phyloP scores from a whole-genome alignment of 2,797 vertebrate species.

The Serranus cabrilla region DNA sequence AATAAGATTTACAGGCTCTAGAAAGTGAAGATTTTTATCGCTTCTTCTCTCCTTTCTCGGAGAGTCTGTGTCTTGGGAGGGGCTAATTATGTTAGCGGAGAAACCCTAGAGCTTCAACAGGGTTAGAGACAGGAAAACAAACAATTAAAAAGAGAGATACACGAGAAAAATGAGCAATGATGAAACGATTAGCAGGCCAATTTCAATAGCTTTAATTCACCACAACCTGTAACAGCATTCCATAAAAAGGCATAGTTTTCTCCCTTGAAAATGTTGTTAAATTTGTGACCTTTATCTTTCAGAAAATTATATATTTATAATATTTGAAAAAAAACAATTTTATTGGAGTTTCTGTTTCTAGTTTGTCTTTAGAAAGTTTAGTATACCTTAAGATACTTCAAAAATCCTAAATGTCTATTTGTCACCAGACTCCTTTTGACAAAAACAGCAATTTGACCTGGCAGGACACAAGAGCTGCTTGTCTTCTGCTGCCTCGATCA shows the following conservation, averaged over 20 bases:
- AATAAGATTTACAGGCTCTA: constrained; percentile 91
- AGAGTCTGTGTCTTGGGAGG: constrained; percentile 95
- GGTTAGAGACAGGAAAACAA: constrained; percentile 96
- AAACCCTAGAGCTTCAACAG: constrained; percentile 96
- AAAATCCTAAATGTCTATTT: too few relatives aligned
- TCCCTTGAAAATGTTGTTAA: not conserved
- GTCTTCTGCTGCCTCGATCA: too few relatives aligned
- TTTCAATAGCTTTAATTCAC: constrained; percentile 71
- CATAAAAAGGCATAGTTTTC: constrained; percentile 12
- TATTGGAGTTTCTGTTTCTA: not conserved
- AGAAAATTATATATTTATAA: not conserved
- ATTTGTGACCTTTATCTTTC: not conserved
- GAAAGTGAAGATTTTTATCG: constrained; percentile 94
- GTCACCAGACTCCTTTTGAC: too few relatives aligned
- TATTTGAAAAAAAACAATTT: not conserved
- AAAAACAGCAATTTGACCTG: too few relatives aligned
- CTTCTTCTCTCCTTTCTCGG: constrained; percentile 90
- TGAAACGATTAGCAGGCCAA: constrained; percentile 78
- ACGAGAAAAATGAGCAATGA: constrained; percentile 81
- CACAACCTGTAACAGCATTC: constrained; percentile 42
- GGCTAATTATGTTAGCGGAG: constrained; percentile 94
- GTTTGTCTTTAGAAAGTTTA: not conserved
- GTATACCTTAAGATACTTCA: too few relatives aligned
- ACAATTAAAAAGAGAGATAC: constrained; percentile 89
- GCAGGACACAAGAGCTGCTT: too few relatives aligned